Evolutionary conservation across 2,888 invertebrate genomes (phyloP).

Genomic region (Tipula lateralis): DNA sequence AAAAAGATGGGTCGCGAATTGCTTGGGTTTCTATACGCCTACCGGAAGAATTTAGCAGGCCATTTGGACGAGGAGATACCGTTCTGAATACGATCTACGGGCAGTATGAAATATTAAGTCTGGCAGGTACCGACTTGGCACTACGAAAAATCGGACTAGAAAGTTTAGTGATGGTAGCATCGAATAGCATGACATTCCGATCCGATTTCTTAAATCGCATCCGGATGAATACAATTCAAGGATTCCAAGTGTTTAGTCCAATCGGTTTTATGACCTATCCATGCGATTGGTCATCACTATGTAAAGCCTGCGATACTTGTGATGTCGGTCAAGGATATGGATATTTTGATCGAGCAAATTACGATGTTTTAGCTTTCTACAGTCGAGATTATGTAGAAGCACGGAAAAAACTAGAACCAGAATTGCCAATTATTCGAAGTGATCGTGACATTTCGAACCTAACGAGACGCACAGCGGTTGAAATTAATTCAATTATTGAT

Average conservation of each 20-base stretch:
- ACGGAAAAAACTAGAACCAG: constrained; percentile 55
- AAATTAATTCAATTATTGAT: constrained; percentile 57
- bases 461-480: constrained; percentile 47
- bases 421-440: constrained; percentile 57
- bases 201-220: constrained; percentile 87
- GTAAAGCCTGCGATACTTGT: constrained; percentile 52
- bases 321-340: constrained; percentile 72
- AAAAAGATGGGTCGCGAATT: constrained; percentile 62
- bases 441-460: constrained; percentile 61
- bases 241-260: constrained; percentile 87
- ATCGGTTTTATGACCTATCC: constrained; percentile 86
- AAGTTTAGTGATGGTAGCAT: constrained; percentile 64
- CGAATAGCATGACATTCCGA: constrained; percentile 64
- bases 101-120: constrained; percentile 45
- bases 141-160: constrained; percentile 67
- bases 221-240: constrained; percentile 88
- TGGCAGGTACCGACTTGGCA: constrained; percentile 62
- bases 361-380: constrained; percentile 74
- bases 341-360: constrained; percentile 71
- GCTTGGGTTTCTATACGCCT: constrained; percentile 66
- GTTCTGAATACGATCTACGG: constrained; percentile 47
- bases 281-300: constrained; percentile 56
- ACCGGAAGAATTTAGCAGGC: constrained; percentile 46
- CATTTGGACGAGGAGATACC: constrained; percentile 37
- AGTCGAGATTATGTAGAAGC: constrained; percentile 72